Base-by-base conservation (phyloP, 2,888 invertebrate species). In the Cheiracanthium punctorium region DNA sequence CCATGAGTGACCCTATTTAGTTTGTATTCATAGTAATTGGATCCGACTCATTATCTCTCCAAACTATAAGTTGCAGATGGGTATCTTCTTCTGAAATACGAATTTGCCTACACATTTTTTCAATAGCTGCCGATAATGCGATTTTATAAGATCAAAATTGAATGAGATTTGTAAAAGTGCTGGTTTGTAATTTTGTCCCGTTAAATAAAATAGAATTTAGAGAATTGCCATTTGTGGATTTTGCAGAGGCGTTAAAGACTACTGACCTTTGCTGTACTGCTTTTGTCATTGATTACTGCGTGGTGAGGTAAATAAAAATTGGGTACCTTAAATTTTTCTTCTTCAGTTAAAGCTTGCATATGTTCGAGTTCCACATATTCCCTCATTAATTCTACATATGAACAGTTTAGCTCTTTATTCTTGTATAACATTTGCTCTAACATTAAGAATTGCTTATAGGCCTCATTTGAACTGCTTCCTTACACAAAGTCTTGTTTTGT, bases 71-170 rank as follows among this genome's bases (percentile, higher is more conserved):
- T 7, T 30, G 67, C 7, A 30, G 8, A 7, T 67, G 12, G 20
- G 20, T 64, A 64, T 64, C 64, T 24, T 64, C 28, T 24, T 64
- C 64, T 1, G 28, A 4, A 1, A 64, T 14, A 24, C 2, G 28
- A 64, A 64, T 64, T 24, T 64, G 28, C 29, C 64, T 24, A 29
- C 24, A 64, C 64, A 64, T 64, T 64, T 64, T 24, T 24, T 64
- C 64, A 37, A 37, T 10, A 37, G 4, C 10, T 4, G 24, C 1
- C 20, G 24, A 64, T 24, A 64, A 14, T 2, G 64, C 24, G 4
- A 64, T 29, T 24, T 64, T n/a, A 14, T 64, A 24, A 10, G 24
- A 64, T 24, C 64, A 28, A 64, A 64, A 64, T 29, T 64, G 20
- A 4, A 64, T 64, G 4, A 64, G 28, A 17, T 64, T 64, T 4